A percentile compares a stretch with the other conserved stretches of the same genome.
Evolutionary conservation across 2,797 vertebrate species (phyloP).

Genomic region (Ceyx erithaca): DNA sequence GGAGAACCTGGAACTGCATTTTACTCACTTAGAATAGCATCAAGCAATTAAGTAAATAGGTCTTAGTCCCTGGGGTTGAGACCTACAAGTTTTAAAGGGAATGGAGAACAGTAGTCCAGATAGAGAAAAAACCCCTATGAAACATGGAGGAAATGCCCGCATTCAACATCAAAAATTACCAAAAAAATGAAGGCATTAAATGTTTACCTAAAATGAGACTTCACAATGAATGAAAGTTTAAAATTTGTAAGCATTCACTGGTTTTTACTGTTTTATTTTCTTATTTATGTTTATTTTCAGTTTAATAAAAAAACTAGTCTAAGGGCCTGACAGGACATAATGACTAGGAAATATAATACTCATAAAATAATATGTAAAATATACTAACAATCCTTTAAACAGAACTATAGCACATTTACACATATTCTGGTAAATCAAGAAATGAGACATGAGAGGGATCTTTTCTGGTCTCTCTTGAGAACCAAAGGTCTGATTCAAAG

Average conservation of each 20-base stretch:
- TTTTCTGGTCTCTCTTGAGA: not conserved
- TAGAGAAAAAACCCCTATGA: not conserved
- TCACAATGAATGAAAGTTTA: not conserved
- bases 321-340: not conserved
- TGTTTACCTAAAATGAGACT: not conserved
- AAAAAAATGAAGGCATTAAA: not conserved
- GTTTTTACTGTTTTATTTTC: not conserved
- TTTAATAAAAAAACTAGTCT: not conserved
- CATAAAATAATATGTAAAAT: not conserved
- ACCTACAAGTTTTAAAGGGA: not conserved
- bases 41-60: not conserved
- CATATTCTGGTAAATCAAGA: not conserved
- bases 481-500: not conserved
- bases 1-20: not conserved
- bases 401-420: not conserved
- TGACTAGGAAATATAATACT: not conserved
- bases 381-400: not conserved
- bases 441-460: not conserved
- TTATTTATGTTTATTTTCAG: not conserved
- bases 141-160: not conserved
- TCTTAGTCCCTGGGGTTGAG: not conserved
- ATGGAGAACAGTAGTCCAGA: not conserved
- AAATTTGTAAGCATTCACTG: not conserved
- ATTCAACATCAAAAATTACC: not conserved
- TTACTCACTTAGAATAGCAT: constrained; percentile 3